These are phyloP conservation scores for Drosophila quadrilineata DNA, from an alignment of 1,140 invertebrate genomes.

Conservation along the genomic window DNA sequence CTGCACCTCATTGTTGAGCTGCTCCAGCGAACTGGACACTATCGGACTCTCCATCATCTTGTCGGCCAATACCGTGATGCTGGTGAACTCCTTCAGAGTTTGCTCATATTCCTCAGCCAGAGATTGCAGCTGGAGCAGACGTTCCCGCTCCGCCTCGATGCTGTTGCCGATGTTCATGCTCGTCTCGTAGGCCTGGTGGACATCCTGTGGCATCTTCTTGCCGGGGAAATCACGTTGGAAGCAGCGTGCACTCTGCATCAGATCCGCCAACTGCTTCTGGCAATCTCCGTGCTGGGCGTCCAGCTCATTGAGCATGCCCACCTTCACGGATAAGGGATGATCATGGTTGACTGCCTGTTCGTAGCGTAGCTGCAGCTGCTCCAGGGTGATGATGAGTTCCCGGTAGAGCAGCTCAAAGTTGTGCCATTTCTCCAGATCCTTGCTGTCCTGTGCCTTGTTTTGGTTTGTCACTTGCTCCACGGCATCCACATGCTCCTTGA, in stretches of 20 bases:
- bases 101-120: constrained; percentile 92
- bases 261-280: constrained; percentile 62
- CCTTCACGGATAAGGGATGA: constrained; percentile 64
- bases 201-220: constrained; percentile 85
- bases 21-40: constrained; percentile 87
- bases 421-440: constrained; percentile 86
- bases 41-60: constrained; percentile 88
- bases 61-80: constrained; percentile 91
- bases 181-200: constrained; percentile 85
- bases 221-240: constrained; percentile 85
- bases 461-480: constrained; percentile 85
- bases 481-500: constrained; percentile 83
- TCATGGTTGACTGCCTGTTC: constrained; percentile 58
- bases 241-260: constrained; percentile 83
- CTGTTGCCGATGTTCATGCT: constrained; percentile 86
- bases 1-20: constrained; percentile 92
- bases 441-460: constrained; percentile 84
- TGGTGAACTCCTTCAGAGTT: constrained; percentile 91
- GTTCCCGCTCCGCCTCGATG: constrained; percentile 87
- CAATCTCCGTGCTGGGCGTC: constrained; percentile 67
- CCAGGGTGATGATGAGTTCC: constrained; percentile 38
- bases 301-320: constrained; percentile 68
- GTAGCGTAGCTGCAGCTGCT: constrained; percentile 63
- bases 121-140: constrained; percentile 87
- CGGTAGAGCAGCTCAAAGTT: constrained; percentile 83